Conservation (phyloP, 2,113 vertebrate species). For the Romanogobio albipinnatus region DNA sequence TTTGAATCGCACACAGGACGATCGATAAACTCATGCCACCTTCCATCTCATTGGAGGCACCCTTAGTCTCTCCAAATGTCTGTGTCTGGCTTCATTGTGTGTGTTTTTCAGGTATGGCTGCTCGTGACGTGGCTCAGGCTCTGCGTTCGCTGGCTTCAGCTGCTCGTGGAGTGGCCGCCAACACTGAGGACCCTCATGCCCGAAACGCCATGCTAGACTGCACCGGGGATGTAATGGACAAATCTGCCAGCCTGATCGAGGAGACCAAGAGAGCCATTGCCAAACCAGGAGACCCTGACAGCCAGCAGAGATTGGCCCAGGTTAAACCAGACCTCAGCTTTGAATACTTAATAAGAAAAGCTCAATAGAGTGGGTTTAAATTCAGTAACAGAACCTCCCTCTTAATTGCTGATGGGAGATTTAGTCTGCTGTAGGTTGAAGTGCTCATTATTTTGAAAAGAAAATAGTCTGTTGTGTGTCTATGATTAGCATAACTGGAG, state of each 20-base stretch:
- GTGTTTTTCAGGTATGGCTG: constrained; percentile 84
- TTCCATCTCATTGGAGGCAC: not conserved
- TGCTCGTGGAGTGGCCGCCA: constrained; percentile 88
- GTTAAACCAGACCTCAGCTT: constrained; percentile 63
- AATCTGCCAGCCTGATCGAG: constrained; percentile 92
- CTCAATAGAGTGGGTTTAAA: not conserved
- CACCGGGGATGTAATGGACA: constrained; percentile 90
- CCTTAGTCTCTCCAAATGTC: not conserved
- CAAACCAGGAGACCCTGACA: constrained; percentile 90
- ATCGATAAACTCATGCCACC: too few relatives aligned
- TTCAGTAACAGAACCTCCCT: constrained; percentile 38
- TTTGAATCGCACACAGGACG: not conserved
- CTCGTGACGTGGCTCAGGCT: constrained; percentile 92
- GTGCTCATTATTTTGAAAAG: constrained; percentile 33
- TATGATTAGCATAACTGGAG: constrained; percentile 41
- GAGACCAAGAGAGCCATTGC: constrained; percentile 90
- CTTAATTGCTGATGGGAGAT: constrained; percentile 43
- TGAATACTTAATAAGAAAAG: not conserved
- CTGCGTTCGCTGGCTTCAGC: constrained; percentile 87
- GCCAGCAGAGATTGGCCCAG: constrained; percentile 94
- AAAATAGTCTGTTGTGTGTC: constrained; percentile 31
- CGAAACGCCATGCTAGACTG: constrained; percentile 89
- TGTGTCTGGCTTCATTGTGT: not conserved
- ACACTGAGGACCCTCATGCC: constrained; percentile 77
- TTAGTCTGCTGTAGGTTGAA: not conserved